Base-by-base conservation (phyloP, 2,888 invertebrate genomes). In the Dynastes hyllus region DNA sequence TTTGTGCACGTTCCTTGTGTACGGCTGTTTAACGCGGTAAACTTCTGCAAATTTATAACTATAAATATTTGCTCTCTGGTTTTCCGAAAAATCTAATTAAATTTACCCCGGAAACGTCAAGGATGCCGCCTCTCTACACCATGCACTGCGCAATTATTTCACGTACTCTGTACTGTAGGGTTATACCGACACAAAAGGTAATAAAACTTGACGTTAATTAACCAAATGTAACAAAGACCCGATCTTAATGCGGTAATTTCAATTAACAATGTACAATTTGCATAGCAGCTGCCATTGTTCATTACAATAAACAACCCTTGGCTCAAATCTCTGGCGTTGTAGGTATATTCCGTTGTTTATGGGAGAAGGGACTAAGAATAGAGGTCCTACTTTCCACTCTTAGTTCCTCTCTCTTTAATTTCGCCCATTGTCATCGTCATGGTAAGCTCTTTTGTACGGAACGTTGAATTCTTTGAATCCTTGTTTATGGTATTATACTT, bases 231-330 rank as follows among this genome's bases (percentile, higher is more conserved):
- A 82, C 82, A 84, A 81, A 83, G 83, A 81, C 82, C 58, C 81
- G 82, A 83, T 84, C 82, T 84, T 84, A 84, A 84, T 84, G 81
- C 82, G 82, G 82, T 84, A 83, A 84, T 84, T 84, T 84, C 84
- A 84, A 84, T 84, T 84, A 84, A 83, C 83, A 82, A 82, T 81
- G 83, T 71, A 78, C 78, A 71, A 78, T 78, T 83, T 83, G 82
- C 84, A 83, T 81, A 80, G 82, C 82, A 81, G 83, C 82, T 80
- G 81, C 81, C 82, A 83, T 84, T 83, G 80, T 83, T 83, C 83
- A 83, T 84, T 84, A 84, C 82, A 84, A 84, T 84, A 84, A 84
- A 84, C 83, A 83, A 82, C 83, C 83, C 83, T 83, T 81, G 81
- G 82, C 83, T 80, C 82, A 83, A 84, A 83, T 81, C 81, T 81